These are phyloP conservation scores for Syngnathus acus DNA, from an alignment of 2,797 vertebrate species.

Conservation along the genomic window DNA sequence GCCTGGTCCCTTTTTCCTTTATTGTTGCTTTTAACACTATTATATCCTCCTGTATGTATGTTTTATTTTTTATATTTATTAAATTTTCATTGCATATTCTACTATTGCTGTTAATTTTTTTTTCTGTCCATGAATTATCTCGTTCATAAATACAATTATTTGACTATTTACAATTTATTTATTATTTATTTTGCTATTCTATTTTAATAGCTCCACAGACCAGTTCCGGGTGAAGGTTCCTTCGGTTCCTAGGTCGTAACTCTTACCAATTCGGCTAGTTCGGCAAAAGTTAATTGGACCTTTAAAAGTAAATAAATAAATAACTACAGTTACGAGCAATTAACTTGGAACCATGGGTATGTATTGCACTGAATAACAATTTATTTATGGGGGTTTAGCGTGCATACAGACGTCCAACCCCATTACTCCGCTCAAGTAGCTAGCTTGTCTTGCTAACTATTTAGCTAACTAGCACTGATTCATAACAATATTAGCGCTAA, in stretches of 20 bases:
- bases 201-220: neutral
- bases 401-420: neutral
- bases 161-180: neutral
- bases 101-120: neutral
- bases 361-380: slow-evolving; percentile 18
- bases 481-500: neutral
- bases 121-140: too few relatives aligned
- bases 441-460: neutral
- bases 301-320: neutral
- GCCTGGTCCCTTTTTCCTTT: neutral
- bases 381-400: neutral
- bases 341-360: slow-evolving; percentile 48
- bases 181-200: neutral
- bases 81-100: neutral
- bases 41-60: too few relatives aligned
- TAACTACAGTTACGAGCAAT: neutral
- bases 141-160: too few relatives aligned
- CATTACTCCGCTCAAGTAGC: neutral
- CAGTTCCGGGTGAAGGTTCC: slow-evolving; percentile 20
- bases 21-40: neutral
- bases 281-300: neutral
- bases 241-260: slow-evolving; percentile 28
- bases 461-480: neutral
- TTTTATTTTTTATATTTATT: too few relatives aligned
- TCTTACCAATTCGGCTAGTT: neutral